phyloP scores from a whole-genome alignment of 2,888 invertebrate species.

The Idaea straminata region DNA sequence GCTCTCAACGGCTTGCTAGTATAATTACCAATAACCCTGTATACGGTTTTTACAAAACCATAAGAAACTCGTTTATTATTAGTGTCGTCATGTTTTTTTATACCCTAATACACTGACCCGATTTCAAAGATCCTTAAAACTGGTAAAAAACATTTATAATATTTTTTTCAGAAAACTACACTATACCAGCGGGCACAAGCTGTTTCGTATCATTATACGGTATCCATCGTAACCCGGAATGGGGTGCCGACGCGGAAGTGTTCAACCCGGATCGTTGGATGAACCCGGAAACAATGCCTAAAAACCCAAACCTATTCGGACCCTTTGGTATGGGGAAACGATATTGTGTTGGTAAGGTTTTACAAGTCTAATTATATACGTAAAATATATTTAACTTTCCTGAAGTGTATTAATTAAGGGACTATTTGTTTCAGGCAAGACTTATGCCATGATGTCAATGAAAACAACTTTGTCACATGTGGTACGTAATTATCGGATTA shows the following conservation, averaged over 20 bases:
- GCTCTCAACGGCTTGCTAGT: too few species aligned
- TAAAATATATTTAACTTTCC: too few species aligned
- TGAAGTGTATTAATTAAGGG: neutral
- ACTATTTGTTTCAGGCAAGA: slow-evolving; percentile 1
- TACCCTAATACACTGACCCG: too few species aligned
- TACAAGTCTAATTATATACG: neutral
- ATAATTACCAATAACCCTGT: too few species aligned
- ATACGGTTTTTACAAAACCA: too few species aligned
- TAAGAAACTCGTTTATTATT: too few species aligned
- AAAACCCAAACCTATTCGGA: slow-evolving; percentile 10
- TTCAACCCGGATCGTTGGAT: slow-evolving; percentile 25
- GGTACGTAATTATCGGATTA: slow-evolving; percentile 20
- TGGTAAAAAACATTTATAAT: neutral
- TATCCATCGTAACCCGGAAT: slow-evolving; percentile 14
- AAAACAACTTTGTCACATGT: slow-evolving; percentile 26
- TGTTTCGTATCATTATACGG: slow-evolving; percentile 9
- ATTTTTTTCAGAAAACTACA: slow-evolving; percentile 3
- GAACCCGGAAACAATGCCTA: slow-evolving; percentile 6
- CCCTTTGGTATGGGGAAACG: slow-evolving; percentile 14
- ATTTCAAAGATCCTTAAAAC: too few species aligned
- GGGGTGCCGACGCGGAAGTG: slow-evolving; percentile 21
- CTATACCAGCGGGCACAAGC: slow-evolving; percentile 7
- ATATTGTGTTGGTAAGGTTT: slow-evolving; percentile 15
- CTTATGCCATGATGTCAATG: slow-evolving; percentile 26
- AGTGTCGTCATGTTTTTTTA: too few species aligned